A percentile compares a stretch with the other conserved stretches of the same genome.
phyloP scores from a whole-genome alignment of 2,888 invertebrate species.

The Linnaemya tessellans region DNA sequence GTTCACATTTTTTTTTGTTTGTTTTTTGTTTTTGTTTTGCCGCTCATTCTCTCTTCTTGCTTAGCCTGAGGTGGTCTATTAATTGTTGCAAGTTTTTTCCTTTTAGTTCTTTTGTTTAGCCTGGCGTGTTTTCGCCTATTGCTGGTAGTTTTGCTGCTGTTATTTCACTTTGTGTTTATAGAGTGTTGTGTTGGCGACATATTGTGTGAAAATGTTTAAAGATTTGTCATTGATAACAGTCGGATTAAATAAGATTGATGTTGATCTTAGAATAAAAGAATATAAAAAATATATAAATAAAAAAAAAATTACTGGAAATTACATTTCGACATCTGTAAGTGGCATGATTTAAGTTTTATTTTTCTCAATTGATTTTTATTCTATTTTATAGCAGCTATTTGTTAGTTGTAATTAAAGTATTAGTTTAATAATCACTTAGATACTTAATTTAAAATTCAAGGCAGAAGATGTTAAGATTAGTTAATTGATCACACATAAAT shows the following conservation, averaged over 20 bases:
- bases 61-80: constrained; percentile 66
- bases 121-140: constrained; percentile 40
- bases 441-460: too few relatives aligned
- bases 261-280: constrained; percentile 56
- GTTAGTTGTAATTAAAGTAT: constrained; percentile 26
- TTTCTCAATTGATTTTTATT: constrained; percentile 9
- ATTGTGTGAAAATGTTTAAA: constrained; percentile 72
- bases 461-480: constrained; percentile 27
- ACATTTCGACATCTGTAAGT: constrained; percentile 68
- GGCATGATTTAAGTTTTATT: constrained; percentile 60
- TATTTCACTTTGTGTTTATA: constrained; percentile 58
- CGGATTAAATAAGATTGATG: constrained; percentile 72
- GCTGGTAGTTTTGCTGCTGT: constrained; percentile 49
- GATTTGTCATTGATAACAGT: constrained; percentile 72
- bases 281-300: neutral
- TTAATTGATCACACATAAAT: constrained; percentile 30
- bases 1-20: constrained; percentile 50
- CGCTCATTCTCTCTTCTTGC: neutral
- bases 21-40: neutral
- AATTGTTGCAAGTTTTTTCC: constrained; percentile 58
- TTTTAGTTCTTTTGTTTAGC: constrained; percentile 31
- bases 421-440: constrained; percentile 41
- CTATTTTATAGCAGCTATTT: neutral
- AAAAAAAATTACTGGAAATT: constrained; percentile 33
- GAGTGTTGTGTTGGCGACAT: constrained; percentile 67